These are phyloP conservation scores for Lutjanus argentimaculatus DNA, from an alignment of 2,797 vertebrate species.

Conservation along the genomic window DNA sequence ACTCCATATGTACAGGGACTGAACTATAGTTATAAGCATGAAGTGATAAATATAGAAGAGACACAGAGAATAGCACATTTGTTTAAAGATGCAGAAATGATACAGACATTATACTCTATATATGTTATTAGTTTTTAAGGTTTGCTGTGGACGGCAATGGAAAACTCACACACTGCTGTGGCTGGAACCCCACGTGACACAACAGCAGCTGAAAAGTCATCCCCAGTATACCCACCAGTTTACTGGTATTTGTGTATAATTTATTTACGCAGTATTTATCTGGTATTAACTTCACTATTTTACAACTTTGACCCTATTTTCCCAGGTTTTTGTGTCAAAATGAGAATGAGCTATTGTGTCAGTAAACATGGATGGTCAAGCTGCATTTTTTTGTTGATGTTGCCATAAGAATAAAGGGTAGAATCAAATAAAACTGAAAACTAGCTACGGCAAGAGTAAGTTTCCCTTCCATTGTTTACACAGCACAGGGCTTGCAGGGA, in stretches of 20 bases:
- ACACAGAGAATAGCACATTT: background rate
- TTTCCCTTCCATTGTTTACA: too few relatives aligned
- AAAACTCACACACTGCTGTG: background rate
- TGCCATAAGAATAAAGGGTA: too few relatives aligned
- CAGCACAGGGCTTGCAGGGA: too few relatives aligned
- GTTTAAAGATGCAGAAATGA: slow-evolving; percentile 2
- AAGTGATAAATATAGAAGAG: background rate
- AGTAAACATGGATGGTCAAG: too few relatives aligned
- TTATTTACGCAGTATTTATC: background rate
- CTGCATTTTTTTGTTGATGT: too few relatives aligned
- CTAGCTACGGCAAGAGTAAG: too few relatives aligned
- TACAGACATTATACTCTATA: background rate
- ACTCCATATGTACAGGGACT: background rate
- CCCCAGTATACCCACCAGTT: background rate
- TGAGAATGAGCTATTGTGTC: too few relatives aligned
- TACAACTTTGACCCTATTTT: too few relatives aligned
- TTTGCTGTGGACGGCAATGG: background rate
- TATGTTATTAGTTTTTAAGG: background rate
- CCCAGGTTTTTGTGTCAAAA: too few relatives aligned
- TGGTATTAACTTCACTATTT: background rate
- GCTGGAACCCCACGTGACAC: background rate
- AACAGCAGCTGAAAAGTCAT: background rate
- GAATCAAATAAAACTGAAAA: too few relatives aligned
- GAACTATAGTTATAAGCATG: background rate
- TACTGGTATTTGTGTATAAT: background rate